Evolutionary conservation across 2,797 vertebrate species (phyloP).

Genomic region (Gastrophryne carolinensis): DNA sequence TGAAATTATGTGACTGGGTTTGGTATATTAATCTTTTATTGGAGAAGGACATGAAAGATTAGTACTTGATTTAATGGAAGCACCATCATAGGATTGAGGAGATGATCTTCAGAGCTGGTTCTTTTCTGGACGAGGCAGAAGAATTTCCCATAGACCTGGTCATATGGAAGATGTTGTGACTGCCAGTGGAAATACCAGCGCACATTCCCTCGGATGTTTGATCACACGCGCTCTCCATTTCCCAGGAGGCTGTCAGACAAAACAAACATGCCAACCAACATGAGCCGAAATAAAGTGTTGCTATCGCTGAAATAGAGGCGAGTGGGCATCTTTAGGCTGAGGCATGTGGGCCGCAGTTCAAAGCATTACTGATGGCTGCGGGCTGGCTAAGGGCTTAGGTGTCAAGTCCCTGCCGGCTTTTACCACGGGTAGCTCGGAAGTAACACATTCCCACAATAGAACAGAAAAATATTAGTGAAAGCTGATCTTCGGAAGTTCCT

Average conservation of each 20-base stretch:
- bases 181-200: neutral
- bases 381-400: conserved; percentile 28
- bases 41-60: too few species aligned
- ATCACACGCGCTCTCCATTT: neutral
- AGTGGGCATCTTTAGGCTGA: neutral
- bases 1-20: too few species aligned
- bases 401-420: conserved; percentile 26
- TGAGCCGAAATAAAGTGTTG: neutral
- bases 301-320: conserved; percentile 9
- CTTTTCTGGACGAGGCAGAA: too few species aligned
- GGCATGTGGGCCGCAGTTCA: conserved; percentile 6
- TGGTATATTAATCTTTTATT: too few species aligned
- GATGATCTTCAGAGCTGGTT: too few species aligned
- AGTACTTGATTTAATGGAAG: too few species aligned
- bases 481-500: neutral
- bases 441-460: conserved; percentile 40
- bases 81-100: too few species aligned
- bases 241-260: conserved; percentile 6
- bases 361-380: conserved; percentile 12
- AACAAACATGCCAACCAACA: conserved; percentile 2
- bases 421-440: conserved; percentile 13
- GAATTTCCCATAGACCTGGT: too few species aligned
- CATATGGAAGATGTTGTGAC: too few species aligned
- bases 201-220: neutral
- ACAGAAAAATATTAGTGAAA: conserved; percentile 26